Base-by-base conservation (phyloP, 2,888 invertebrate species). In the Drosophila vallismaia region DNA sequence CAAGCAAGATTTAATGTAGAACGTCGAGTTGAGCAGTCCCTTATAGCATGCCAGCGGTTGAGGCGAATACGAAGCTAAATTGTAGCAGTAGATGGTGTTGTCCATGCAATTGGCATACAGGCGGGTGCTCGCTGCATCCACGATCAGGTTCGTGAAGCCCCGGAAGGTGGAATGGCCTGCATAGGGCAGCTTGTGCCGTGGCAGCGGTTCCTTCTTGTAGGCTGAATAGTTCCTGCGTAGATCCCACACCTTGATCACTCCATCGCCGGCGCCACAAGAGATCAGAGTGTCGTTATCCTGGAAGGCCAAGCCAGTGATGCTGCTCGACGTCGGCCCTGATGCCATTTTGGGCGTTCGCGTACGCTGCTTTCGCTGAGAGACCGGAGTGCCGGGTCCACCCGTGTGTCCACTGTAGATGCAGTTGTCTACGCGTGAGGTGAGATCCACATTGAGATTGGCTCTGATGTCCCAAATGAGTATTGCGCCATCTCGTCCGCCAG, bases 21-120 rank as follows among this genome's bases (percentile, higher is more conserved):
- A 97, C 0, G 96, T 95, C 57, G 94, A 93, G 90, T 95, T 96
- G 79, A 95, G 93, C 90, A 97, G 95, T 0, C 98, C 98, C 10
- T 92, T 91, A 88, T 95, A 95, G 50, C 93, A 91, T 81, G 93
- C 94, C 63, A 94, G 91, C 0, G 97, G 96, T 57, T 94, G 91
- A 10, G 93, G 91, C 85, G 93, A 92, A 89, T 95, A 95, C 0
- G 95, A 94, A 2, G 94, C 93, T 55, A 97, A 92, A 90, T 97
- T 96, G 90, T 95, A 98, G 88, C 96, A 95, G 90, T 97, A 97
- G 69, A 98, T 95, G 49, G 94, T 94, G 88, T 95, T 95, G 90
- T 97, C 97, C 93, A 97, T 95, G 91, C 97, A 97, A 91, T 95
- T 97, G 6, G 96, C 97, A 92, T 96, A 98, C 4, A 98, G 91